A percentile compares a stretch with the other conserved stretches of the same genome.
phyloP scores from a whole-genome alignment of 2,113 vertebrate species.

The Potamarius usumacintae region DNA sequence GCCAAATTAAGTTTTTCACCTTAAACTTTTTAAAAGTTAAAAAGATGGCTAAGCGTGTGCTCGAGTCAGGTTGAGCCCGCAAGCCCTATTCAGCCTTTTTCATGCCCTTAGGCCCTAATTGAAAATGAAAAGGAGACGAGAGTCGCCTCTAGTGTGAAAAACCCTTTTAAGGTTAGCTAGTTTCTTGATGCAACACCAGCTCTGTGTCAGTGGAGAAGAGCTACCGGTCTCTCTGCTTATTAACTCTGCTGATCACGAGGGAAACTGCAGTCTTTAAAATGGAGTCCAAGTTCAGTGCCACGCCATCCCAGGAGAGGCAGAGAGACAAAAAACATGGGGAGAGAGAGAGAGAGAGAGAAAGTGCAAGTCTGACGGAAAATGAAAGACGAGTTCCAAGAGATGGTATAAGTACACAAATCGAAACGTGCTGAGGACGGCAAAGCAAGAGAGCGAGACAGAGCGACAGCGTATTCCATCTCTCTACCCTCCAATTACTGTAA shows the following conservation, averaged over 20 bases:
- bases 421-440: conserved; percentile 31
- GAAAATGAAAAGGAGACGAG: neutral
- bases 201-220: neutral
- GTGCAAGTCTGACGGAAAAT: conserved; percentile 36
- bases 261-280: conserved; percentile 9
- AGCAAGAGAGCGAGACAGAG: conserved; percentile 17
- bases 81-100: neutral
- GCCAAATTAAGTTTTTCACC: neutral
- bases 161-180: neutral
- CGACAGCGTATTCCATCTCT: conserved; percentile 44
- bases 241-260: conserved; percentile 7
- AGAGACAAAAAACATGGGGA: neutral
- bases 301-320: neutral
- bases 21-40: neutral
- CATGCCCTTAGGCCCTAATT: neutral
- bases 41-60: neutral
- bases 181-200: neutral
- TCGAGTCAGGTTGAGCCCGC: neutral
- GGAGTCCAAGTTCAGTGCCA: conserved; percentile 22
- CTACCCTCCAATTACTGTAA: conserved; percentile 56
- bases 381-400: conserved; percentile 29
- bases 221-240: neutral
- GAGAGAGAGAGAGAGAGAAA: conserved; percentile 1
- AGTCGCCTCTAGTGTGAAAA: neutral
- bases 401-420: conserved; percentile 18